Evolutionary conservation across 2,113 vertebrate species (phyloP), one percentile per base, ranked within the genome.

Genomic region (Clinocottus analis): DNA sequence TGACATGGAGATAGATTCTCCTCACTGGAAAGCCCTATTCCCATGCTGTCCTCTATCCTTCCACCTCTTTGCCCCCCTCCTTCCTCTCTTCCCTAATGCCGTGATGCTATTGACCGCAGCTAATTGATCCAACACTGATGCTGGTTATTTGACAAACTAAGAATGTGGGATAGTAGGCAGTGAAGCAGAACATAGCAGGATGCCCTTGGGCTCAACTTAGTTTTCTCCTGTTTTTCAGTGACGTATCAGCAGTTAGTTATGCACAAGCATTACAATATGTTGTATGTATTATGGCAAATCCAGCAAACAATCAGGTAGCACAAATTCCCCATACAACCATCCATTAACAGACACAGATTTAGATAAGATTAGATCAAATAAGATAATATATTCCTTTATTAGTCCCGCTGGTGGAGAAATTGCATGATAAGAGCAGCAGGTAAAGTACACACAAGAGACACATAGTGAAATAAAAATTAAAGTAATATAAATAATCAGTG

Each of bases 1-100:
- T 58, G 47, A 73, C 70, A 51, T 77, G 55, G 49, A 29, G 41
- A 77, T 79, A 21, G 35, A 77, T 79, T 69, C 69, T 56, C 65
- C 58, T 73, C 51, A 33, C 8, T 5, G 8, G 67, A 76, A 56
- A 72, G 35, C 71, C 37, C 49, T 39, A 37, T 29, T 41, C 51
- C 31, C 49, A 27, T 11, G 53, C 27, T 72, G 41, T 72, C 37
- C 41, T 25, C 5, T 9, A 25, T 72, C 56, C 21, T n/a, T n/a
- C n/a, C n/a, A n/a, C n/a, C n/a, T n/a, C n/a, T n/a, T n/a, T n/a
- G n/a, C n/a, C n/a, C n/a, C n/a, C n/a, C n/a, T n/a, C n/a, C n/a
- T 29, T 56, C 35, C 53, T 16, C 41, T 41, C 45, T 35, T 16
- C 27, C 21, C 59, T 51, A 56, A 71, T 19, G 17, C 21, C 49